phyloP scores from a whole-genome alignment of 2,113 vertebrate genomes.

The Panurus biarmicus region DNA sequence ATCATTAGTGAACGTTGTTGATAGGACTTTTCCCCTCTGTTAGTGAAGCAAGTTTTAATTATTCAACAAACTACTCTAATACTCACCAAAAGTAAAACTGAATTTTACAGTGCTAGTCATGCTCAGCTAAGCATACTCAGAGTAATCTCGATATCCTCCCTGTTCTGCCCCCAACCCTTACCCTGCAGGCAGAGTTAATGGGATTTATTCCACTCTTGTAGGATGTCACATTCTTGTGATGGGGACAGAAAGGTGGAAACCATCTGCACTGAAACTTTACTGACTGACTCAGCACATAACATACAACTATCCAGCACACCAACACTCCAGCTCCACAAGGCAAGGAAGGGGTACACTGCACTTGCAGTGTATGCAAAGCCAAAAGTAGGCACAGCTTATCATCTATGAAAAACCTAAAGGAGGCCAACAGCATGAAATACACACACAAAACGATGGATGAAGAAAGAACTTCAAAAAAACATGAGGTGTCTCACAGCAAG shows the following conservation, averaged over 20 bases:
- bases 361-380: not conserved
- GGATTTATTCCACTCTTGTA: not conserved
- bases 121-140: not conserved
- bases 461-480: not conserved
- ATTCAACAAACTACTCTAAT: not conserved
- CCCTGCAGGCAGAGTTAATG: not conserved
- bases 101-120: not conserved
- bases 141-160: not conserved
- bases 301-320: not conserved
- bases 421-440: not conserved
- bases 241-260: not conserved
- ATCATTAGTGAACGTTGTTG: not conserved
- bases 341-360: not conserved
- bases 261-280: not conserved
- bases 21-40: not conserved
- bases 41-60: not conserved
- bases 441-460: not conserved
- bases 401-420: not conserved
- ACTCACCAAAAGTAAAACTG: not conserved
- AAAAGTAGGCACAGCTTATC: not conserved
- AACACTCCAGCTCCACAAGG: not conserved
- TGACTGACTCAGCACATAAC: not conserved
- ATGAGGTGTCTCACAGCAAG: not conserved
- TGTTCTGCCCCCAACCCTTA: not conserved
- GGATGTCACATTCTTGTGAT: not conserved